Conservation (phyloP, 2,113 vertebrate species). For the Prochilodus magdalenae region DNA sequence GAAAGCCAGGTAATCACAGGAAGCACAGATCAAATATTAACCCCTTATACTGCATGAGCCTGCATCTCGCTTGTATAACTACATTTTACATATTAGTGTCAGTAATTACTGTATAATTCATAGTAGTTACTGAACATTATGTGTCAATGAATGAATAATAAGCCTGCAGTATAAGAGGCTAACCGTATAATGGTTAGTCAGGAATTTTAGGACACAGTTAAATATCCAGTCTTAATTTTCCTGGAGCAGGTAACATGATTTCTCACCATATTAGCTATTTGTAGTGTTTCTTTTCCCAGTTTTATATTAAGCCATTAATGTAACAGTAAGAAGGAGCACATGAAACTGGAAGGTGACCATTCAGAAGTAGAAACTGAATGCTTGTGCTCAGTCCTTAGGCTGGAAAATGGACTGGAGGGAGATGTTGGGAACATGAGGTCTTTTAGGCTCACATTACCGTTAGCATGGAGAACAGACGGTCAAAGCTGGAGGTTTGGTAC, state of each 20-base stretch:
- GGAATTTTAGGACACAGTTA: background rate
- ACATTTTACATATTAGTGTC: too few species aligned
- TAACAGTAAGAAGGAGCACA: background rate
- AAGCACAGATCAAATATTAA: slow-evolving; percentile 36
- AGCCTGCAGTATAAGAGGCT: background rate
- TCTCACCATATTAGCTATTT: slow-evolving; percentile 32
- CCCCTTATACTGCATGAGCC: background rate
- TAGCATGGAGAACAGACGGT: slow-evolving; percentile 98
- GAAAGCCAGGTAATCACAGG: slow-evolving; percentile 40
- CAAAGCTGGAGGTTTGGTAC: slow-evolving; percentile 98
- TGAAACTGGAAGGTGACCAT: slow-evolving; percentile 82
- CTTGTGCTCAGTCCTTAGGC: slow-evolving; percentile 80
- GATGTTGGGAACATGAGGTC: slow-evolving; percentile 80
- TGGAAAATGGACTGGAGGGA: slow-evolving; percentile 71
- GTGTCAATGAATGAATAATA: background rate
- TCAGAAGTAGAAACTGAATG: slow-evolving; percentile 85
- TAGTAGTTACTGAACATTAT: background rate
- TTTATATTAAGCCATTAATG: background rate
- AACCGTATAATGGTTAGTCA: background rate
- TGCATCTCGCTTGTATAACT: background rate
- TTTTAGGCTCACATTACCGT: slow-evolving; percentile 95
- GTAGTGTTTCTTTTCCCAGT: background rate
- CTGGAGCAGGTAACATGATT: slow-evolving; percentile 1
- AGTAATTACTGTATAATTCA: background rate
- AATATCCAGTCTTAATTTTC: slow-evolving; percentile 1